Conservation (phyloP, 2,797 vertebrate genomes). For the Coendou prehensilis region DNA sequence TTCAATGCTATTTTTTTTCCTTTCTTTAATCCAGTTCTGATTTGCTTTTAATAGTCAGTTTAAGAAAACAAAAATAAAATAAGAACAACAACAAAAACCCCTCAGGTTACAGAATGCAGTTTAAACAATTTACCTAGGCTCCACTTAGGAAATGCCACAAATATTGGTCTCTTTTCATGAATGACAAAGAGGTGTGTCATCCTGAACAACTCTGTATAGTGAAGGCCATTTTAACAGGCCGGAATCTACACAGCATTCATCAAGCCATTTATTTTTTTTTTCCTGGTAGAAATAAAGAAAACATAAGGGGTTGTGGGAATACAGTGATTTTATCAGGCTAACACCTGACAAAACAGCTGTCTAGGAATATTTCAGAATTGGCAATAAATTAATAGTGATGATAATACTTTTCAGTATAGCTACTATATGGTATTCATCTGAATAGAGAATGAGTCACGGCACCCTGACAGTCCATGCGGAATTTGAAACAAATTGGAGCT, state of each 20-base stretch:
- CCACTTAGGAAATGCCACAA: background rate
- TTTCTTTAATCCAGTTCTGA: background rate
- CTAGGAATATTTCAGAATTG: constrained; percentile 70
- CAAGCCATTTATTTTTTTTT: constrained; percentile 16
- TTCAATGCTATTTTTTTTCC: background rate
- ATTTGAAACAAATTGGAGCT: constrained; percentile 87
- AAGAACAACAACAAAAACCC: background rate
- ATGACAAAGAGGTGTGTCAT: background rate
- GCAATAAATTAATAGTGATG: constrained; percentile 75
- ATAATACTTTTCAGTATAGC: constrained; percentile 75
- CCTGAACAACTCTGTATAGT: background rate
- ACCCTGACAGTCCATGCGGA: constrained; percentile 82
- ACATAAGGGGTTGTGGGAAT: background rate
- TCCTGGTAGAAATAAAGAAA: background rate
- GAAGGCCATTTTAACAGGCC: background rate
- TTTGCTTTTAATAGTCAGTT: constrained; percentile 27
- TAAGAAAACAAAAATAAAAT: background rate
- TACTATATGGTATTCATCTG: constrained; percentile 78
- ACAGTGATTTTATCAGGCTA: constrained; percentile 15
- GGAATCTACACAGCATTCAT: background rate
- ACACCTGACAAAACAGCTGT: constrained; percentile 63
- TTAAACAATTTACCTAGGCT: background rate
- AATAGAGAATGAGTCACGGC: constrained; percentile 84
- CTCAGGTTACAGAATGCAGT: background rate
- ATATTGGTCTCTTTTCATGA: background rate